phyloP scores from a whole-genome alignment of 2,113 vertebrate species.

The Anas platyrhynchos region DNA sequence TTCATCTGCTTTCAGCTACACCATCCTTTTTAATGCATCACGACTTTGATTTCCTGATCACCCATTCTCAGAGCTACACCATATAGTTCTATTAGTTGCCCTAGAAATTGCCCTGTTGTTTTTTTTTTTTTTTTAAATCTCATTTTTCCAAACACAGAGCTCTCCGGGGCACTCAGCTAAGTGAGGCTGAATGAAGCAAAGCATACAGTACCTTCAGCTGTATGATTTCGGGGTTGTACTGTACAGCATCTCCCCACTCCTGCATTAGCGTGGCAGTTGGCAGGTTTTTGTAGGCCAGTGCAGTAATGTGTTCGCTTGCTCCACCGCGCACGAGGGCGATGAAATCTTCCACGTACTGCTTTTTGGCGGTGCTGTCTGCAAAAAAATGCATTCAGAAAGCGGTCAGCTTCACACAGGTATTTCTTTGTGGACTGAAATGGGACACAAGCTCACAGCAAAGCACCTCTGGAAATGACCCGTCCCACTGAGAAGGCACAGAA shows the following conservation, averaged over 20 bases:
- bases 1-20: background rate
- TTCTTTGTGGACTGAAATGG: background rate
- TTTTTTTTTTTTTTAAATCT: too few species aligned
- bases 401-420: background rate
- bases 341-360: constrained; percentile 83
- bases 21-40: background rate
- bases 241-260: constrained; percentile 88
- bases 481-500: background rate
- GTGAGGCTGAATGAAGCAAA: background rate
- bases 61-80: background rate
- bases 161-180: background rate
- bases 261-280: constrained; percentile 85
- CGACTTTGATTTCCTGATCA: background rate
- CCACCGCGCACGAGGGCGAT: constrained; percentile 82
- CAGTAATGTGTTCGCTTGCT: constrained; percentile 80
- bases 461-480: rapidly evolving
- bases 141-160: background rate
- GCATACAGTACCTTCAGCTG: constrained; percentile 75
- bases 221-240: constrained; percentile 89
- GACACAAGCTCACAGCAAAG: background rate
- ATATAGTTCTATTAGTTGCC: background rate
- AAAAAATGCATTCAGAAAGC: background rate
- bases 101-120: background rate
- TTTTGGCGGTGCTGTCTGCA: constrained; percentile 48
- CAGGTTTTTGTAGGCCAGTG: constrained; percentile 80